Evolutionary conservation across 1,140 invertebrate species (phyloP).

Genomic region (Drosophila equinoxialis): DNA sequence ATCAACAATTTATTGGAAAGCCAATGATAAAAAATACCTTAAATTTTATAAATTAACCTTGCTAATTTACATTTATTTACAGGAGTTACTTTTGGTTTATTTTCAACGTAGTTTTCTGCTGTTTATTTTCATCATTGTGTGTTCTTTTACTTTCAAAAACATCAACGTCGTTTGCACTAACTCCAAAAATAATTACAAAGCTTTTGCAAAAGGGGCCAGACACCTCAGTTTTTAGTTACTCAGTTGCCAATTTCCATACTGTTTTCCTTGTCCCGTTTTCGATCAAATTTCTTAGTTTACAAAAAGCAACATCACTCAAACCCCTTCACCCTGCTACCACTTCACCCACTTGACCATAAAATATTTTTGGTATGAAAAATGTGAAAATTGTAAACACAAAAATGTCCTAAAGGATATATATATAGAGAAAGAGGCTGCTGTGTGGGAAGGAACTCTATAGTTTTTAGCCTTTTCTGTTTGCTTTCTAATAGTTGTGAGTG

Average conservation of each 20-base stretch:
- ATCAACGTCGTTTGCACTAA: slow-evolving; percentile 50
- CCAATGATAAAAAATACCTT: too few species aligned
- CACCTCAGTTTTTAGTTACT: neutral
- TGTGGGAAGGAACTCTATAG: slow-evolving; percentile 25
- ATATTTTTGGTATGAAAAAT: slow-evolving; percentile 64
- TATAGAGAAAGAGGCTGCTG: neutral
- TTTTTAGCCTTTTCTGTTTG: slow-evolving; percentile 50
- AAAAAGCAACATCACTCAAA: slow-evolving; percentile 32
- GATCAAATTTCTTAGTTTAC: slow-evolving; percentile 65
- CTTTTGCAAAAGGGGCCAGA: slow-evolving; percentile 1
- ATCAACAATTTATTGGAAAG: too few species aligned
- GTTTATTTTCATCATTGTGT: slow-evolving; percentile 8
- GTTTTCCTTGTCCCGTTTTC: slow-evolving; percentile 32
- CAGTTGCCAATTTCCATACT: slow-evolving; percentile 1
- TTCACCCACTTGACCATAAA: slow-evolving; percentile 32
- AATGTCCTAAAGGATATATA: slow-evolving; percentile 35
- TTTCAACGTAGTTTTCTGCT: neutral
- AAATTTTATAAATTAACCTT: too few species aligned
- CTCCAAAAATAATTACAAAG: slow-evolving; percentile 58
- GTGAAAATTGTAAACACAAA: slow-evolving; percentile 59
- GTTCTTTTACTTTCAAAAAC: slow-evolving; percentile 58
- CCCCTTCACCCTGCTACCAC: too few species aligned
- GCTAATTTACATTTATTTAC: too few species aligned
- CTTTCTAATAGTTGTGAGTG: slow-evolving; percentile 53
- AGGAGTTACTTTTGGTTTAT: too few species aligned